Evolutionary conservation across 2,888 invertebrate species (phyloP).

Genomic region (Dexiosoma caninum): DNA sequence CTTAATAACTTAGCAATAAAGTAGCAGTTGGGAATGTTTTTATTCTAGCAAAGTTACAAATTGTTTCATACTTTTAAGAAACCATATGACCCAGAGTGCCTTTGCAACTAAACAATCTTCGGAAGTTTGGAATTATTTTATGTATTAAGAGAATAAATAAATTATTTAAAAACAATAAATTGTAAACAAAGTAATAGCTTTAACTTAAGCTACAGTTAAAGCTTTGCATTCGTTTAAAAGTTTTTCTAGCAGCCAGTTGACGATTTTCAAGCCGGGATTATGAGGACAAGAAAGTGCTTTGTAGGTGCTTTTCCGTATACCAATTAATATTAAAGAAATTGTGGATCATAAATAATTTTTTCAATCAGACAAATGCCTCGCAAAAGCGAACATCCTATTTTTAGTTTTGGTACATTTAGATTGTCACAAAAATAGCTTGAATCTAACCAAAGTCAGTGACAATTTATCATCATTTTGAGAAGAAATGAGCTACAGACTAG

Average conservation of each 20-base stretch:
- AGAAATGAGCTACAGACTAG: neutral
- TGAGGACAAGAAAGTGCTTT: conserved; percentile 63
- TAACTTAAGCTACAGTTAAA: conserved; percentile 32
- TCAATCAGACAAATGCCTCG: conserved; percentile 77
- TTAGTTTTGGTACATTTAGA: conserved; percentile 49
- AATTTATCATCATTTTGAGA: conserved; percentile 70
- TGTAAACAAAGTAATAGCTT: conserved; percentile 60
- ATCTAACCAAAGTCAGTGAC: conserved; percentile 72
- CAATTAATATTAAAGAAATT: neutral
- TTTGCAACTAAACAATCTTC: conserved; percentile 21
- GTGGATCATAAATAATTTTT: neutral
- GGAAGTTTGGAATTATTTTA: too few species aligned
- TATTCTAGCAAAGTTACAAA: conserved; percentile 51
- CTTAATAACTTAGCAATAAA: neutral
- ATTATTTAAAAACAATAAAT: neutral
- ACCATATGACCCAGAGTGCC: conserved; percentile 64
- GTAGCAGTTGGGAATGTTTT: conserved; percentile 29
- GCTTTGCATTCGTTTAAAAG: conserved; percentile 51
- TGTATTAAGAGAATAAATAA: too few species aligned
- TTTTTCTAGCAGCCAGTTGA: conserved; percentile 57
- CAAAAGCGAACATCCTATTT: conserved; percentile 74
- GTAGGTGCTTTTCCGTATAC: conserved; percentile 42
- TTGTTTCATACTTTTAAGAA: conserved; percentile 33
- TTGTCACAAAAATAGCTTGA: conserved; percentile 73
- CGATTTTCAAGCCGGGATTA: conserved; percentile 48